Base-by-base conservation (phyloP, 1,140 invertebrate species). In the Formica selysi region DNA sequence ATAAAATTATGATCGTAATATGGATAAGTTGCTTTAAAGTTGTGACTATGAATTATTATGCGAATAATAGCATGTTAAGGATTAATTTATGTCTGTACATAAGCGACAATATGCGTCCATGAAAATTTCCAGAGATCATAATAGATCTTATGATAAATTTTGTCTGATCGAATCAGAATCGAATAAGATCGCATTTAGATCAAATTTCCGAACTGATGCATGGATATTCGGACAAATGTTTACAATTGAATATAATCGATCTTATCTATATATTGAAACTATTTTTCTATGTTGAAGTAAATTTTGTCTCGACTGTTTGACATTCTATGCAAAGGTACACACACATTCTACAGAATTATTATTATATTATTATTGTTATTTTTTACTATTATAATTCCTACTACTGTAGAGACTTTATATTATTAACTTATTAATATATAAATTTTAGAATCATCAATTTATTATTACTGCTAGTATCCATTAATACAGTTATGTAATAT, bases 21-120 rank as follows among this genome's bases (percentile, higher is more conserved):
- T 74, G 74, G 74, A 86, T 89, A 90, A 87, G 38, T 90, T 87
- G 84, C 89, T 86, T 89, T 79, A 87, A 86, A 84, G 54, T 70
- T 76, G 59, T 70, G 48, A 68, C 36, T 57, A 41, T 41, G 70
- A 83, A 89, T 29, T 54, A 76, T 87, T 88, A 85, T 67, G 65
- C 87, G 48, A 79, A 87, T 70, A 44, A 64, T 88, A 89, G 71
- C 64, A 10, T 57, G n/a, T 57, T 80, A 76, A 81, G 87, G 29
- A 88, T 54, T 92, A 87, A 74, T 87, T 92, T 90, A 90, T 86
- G 51, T 89, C 88, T 92, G 90, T 92, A 92, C 89, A 91, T 92
- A 92, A 90, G 81, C 59, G 36, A 83, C 78, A 68, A 78, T 51
- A 51, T 85, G 79, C 84, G 87, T 81, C 26, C 41, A 84, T 48